Evolutionary conservation across 2,113 vertebrate genomes (phyloP), one percentile per base, ranked within the genome.

Genomic region (Corvus cornix): DNA sequence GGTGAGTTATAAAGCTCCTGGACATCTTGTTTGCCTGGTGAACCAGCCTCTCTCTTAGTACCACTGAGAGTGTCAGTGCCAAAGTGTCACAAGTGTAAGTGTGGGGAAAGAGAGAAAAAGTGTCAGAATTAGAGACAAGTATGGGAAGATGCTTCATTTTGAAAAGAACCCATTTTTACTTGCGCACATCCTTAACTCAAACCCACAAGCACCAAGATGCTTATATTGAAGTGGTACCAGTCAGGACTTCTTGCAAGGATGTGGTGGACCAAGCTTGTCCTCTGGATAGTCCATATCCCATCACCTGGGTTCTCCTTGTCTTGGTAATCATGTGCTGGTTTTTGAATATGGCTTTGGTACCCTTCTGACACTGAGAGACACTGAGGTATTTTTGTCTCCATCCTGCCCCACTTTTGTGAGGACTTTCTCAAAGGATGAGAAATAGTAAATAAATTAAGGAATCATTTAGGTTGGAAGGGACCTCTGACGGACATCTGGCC

Each of bases 1-100:
- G 97, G 98, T 99, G 95, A 98, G 92, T 74, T 89, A 21, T 10
- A 89, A 62, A 70, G n/a, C 49, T 69, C 28, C 22, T 13, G 27
- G 21, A 16, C 16, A 49, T 31, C 24, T 76, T 1, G 1, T 55
- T 55, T 74, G 31, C 26, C 31, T 55, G 46, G 31, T 68, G 62
- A 48, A 60, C 31, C 33, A 72, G 33, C 15, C n/a, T 89, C 39
- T 74, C 30, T 41, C 62, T 48, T 52, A 44, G 24, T 27, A 56
- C 24, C 73, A 63, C 27, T 41, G 28, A 43, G 26, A 39, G 39
- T 28, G 35, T 46, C 53, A 44, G 64, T 31, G 41, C 18, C 24
- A 64, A 72, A 77, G 26, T 41, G 16, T 62, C 51, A 58, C 66
- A n/a, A 27, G 8, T 33, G 13, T 66, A 53, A 70, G 27, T 17